phyloP scores from a whole-genome alignment of 1,140 invertebrate species.

The Harpegnathos saltator region DNA sequence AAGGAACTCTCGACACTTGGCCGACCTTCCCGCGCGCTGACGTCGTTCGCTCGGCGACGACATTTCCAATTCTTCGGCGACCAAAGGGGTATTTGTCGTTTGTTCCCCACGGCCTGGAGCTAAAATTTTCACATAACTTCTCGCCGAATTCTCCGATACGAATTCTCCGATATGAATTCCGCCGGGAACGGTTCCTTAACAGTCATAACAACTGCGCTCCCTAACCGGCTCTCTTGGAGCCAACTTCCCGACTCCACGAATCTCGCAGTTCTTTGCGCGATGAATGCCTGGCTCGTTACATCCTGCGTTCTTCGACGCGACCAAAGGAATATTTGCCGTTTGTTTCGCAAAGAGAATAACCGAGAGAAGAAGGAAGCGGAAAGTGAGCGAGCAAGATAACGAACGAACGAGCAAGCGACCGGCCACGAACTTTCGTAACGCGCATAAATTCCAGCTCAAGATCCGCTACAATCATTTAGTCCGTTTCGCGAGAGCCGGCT shows the following conservation, averaged over 20 bases:
- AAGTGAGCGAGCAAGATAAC: neutral
- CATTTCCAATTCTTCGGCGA: no score
- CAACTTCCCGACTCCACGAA: neutral
- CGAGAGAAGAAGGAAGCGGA: neutral
- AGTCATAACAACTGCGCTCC: no score
- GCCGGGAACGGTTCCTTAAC: no score
- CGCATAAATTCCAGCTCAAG: conserved; percentile 28
- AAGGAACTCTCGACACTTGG: no score
- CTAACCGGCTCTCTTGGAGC: neutral
- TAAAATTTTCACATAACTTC: conserved; percentile 1
- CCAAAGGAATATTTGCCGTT: conserved; percentile 30
- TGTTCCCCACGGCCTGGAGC: neutral
- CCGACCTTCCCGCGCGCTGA: no score
- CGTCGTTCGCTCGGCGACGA: neutral
- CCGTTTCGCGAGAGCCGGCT: conserved; percentile 8
- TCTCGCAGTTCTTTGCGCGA: neutral
- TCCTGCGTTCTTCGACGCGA: neutral
- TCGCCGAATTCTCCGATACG: neutral
- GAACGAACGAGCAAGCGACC: neutral
- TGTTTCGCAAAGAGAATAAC: conserved; percentile 18
- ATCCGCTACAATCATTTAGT: conserved; percentile 48
- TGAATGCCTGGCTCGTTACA: conserved; percentile 10
- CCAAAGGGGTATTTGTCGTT: neutral
- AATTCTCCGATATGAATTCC: neutral
- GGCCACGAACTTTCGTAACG: conserved; percentile 13